Evolutionary conservation across 1,140 invertebrate species (phyloP), one percentile per base, ranked within the genome.

Genomic region (Drosophila ohnishii): DNA sequence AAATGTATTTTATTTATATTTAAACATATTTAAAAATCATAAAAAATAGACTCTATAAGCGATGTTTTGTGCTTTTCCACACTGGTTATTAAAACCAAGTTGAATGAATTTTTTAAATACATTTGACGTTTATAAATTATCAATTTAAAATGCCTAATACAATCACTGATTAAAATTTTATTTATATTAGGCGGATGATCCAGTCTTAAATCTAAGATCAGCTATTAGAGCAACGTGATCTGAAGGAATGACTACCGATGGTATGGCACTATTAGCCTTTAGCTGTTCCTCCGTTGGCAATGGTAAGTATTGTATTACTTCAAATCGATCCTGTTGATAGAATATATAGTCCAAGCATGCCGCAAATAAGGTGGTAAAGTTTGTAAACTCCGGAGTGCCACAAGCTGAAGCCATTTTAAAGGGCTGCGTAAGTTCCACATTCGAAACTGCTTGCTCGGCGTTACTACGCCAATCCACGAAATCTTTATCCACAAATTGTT

Each of bases 271-370:
- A 85, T 97, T 91, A 37, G 93, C 88, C 50, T 91, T 93, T 14
- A 99, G 91, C 80, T 97, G 95, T 78, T 97, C 95, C 57, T 95
- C 92, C 30, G 93, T 94, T 0, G 97, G 97, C 69, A 97, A 93
- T 4, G 97, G 97, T 61, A 98, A 92, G 2, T 96, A 93, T 93
- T 95, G 90, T 11, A 92, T 91, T 0, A 97, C 94, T 63, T 93
- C 81, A 3, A 98, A 91, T 48, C 93, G 90, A 59, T 95, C 92
- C 32, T 92, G 94, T 80, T 97, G 94, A 90, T 96, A 97, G 92
- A 95, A 98, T 86, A 99, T 98, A 80, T 98, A 99, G 92, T 99
- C 98, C 14, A 99, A 92, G 90, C 97, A 98, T 48, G 95, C 97
- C 45, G 95, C 94, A 93, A 98, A 99, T 1, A 94, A 94, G 2